Conservation (phyloP, 2,888 invertebrate species). For the Acleris holmiana region DNA sequence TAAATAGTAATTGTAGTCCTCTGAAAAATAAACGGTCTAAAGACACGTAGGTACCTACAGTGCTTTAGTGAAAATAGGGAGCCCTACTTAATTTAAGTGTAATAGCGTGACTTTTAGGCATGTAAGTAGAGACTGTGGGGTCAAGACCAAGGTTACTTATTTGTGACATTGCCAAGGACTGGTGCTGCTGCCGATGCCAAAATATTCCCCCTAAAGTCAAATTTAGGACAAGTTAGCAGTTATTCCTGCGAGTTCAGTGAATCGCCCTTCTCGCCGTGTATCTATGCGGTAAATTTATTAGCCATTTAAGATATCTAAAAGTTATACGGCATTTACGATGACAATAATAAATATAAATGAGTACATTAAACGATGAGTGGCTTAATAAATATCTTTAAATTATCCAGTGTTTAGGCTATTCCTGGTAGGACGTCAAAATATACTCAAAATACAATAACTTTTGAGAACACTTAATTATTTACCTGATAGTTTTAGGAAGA, state of each 20-base stretch:
- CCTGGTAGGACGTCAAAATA: no score
- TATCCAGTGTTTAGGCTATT: no score
- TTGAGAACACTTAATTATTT: no score
- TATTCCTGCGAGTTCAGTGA: constrained; percentile 31
- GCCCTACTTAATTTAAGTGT: constrained; percentile 1
- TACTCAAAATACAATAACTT: no score
- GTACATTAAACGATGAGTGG: background rate
- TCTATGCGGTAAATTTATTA: constrained; percentile 35
- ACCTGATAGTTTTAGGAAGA: no score
- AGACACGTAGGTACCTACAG: constrained; percentile 17
- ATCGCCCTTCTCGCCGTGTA: constrained; percentile 8
- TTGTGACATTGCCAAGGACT: constrained; percentile 36
- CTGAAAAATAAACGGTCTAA: constrained; percentile 1
- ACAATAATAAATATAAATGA: constrained; percentile 20
- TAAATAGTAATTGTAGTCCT: no score
- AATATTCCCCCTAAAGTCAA: constrained; percentile 38
- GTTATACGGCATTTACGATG: constrained; percentile 16
- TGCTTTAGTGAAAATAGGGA: constrained; percentile 8
- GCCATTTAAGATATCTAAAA: constrained; percentile 28
- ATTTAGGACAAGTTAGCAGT: constrained; percentile 37
- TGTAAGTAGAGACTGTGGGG: constrained; percentile 21
- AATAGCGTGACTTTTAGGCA: constrained; percentile 30
- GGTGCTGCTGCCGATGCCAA: constrained; percentile 20
- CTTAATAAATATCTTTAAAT: no score
- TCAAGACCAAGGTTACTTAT: constrained; percentile 38